Base-by-base conservation (phyloP, 2,113 vertebrate genomes). In the Galemys pyrenaicus region DNA sequence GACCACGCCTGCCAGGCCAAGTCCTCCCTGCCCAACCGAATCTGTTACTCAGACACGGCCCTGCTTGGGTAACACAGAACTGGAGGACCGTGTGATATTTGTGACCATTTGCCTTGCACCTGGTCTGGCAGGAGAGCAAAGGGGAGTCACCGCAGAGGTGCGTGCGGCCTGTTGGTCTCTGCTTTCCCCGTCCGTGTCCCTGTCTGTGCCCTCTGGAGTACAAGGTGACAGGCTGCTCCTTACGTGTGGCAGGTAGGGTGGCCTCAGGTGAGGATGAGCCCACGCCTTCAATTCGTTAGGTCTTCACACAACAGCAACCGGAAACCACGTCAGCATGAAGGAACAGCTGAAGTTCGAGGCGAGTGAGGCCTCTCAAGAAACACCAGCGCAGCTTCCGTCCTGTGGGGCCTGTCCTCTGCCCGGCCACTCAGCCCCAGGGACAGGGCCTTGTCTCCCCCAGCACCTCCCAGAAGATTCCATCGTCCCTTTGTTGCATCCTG, bases 111-210 rank as follows among this genome's bases (percentile, higher is more conserved):
- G 15, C 94, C 64, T 13, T 78, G 86, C 39, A 39, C 60, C 97
- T 78, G 98, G 95, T 94, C 97, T 98, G 98, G 98, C 98, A 97
- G 22, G 0, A 92, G 98, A 98, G 98, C 94, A 98, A 98, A 98
- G 96, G 37, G 95, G 35, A 89, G 79, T 94, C 96, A 94, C 96
- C 95, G 30, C 97, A 97, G 97, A 97, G 96, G 91, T 1, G n/a
- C 85, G 37, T 75, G 35, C 56, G 2, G 0, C 16, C 85, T 64
- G 97, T 97, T 97, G 95, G 91, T 97, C 92, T 41, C 65, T 95
- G 98, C 97, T 97, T 94, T 96, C 67, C 82, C 90, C 51, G 6
- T 54, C 5, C n/a, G n/a, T n/a, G n/a, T n/a, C n/a, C n/a, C n/a
- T n/a, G 44, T 35, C 4, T 35, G 51, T 20, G 96, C 86, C 44